Conservation (phyloP, 2,797 vertebrate genomes). For the Pipistrellus kuhlii region DNA sequence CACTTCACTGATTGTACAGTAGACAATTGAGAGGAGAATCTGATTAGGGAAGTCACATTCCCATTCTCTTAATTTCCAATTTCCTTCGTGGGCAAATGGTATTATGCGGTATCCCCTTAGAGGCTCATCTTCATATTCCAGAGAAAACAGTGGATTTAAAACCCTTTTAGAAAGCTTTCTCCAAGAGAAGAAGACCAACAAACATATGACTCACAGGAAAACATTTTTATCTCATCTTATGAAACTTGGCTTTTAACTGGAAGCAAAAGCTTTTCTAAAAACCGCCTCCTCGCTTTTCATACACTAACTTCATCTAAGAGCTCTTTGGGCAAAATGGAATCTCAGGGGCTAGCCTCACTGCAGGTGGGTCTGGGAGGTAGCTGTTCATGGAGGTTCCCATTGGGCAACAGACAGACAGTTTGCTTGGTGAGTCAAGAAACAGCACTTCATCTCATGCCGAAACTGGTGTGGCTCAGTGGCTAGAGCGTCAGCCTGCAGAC, state of each 20-base stretch:
- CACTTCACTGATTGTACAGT: not conserved
- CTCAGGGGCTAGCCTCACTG: too few relatives aligned
- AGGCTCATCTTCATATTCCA: constrained; percentile 13
- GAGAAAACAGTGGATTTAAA: constrained; percentile 41
- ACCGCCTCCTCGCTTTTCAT: rapidly evolving
- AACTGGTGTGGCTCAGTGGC: too few relatives aligned
- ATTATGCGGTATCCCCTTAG: not conserved
- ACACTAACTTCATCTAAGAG: not conserved
- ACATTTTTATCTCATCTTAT: not conserved
- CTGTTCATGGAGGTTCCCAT: rapidly evolving
- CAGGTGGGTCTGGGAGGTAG: not conserved
- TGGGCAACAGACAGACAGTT: not conserved
- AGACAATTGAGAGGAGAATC: constrained; percentile 53
- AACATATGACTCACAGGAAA: not conserved
- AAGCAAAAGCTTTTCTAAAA: not conserved
- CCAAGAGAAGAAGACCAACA: not conserved
- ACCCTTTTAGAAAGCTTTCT: not conserved
- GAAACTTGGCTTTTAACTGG: not conserved
- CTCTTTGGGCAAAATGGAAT: not conserved
- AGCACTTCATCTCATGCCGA: not conserved
- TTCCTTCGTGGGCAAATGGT: constrained; percentile 10
- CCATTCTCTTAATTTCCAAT: constrained; percentile 64
- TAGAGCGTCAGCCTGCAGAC: too few relatives aligned
- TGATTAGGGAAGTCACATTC: constrained; percentile 51
- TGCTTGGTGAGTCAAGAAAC: not conserved